These are phyloP conservation scores for Mnemiopsis leidyi DNA, from an alignment of 37 sponge, comb jelly and placozoan species.

Conservation along the genomic window DNA sequence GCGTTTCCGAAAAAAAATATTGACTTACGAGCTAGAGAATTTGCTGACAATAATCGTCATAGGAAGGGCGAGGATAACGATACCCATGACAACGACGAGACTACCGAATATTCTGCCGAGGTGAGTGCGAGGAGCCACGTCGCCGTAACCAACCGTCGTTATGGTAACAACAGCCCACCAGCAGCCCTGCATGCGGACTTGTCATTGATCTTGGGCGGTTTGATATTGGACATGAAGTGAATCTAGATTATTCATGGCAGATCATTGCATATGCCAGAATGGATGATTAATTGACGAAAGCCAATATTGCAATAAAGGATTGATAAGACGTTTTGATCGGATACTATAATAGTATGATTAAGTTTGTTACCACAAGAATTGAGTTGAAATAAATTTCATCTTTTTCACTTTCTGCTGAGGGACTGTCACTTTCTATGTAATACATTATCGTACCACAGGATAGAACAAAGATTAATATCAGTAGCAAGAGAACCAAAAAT, in stretches of 20 bases:
- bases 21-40: conserved; percentile 33
- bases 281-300: no score
- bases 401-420: background rate
- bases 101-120: conserved; percentile 1
- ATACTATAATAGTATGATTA: no score
- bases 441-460: conserved; percentile 12
- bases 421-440: background rate
- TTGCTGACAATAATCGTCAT: conserved; percentile 41
- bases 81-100: conserved; percentile 22
- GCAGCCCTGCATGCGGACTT: background rate
- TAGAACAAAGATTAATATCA: background rate
- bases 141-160: conserved; percentile 7
- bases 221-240: no score
- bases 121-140: background rate
- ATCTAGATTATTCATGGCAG: no score
- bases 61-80: conserved; percentile 33
- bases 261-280: no score
- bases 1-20: no score
- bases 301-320: no score
- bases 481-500: background rate
- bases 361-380: background rate
- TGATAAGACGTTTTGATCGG: no score
- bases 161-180: conserved; percentile 28
- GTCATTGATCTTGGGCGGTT: no score
- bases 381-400: background rate